These are phyloP conservation scores for Perca schrenkii DNA, from an alignment of 2,113 vertebrate species.

Conservation along the genomic window DNA sequence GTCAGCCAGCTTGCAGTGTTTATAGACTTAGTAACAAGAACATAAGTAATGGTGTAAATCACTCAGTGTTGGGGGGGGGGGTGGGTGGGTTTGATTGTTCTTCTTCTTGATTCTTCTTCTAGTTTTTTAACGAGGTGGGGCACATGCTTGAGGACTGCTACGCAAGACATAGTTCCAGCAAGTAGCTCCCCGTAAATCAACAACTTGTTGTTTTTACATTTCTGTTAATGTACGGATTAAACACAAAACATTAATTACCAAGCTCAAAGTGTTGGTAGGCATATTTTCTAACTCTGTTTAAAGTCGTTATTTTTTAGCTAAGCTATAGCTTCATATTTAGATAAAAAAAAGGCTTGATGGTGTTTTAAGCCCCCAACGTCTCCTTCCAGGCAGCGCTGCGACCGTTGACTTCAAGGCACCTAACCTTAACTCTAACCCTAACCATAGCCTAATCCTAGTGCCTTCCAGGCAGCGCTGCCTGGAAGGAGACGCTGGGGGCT, in stretches of 20 bases:
- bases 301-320: too few species aligned
- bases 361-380: too few species aligned
- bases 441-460: too few species aligned
- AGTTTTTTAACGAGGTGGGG: not conserved
- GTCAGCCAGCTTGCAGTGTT: conserved; percentile 62
- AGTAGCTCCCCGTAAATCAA: not conserved
- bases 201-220: not conserved
- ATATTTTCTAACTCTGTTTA: too few species aligned
- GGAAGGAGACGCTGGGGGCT: too few species aligned
- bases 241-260: not conserved
- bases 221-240: not conserved
- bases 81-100: not conserved
- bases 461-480: too few species aligned
- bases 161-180: not conserved
- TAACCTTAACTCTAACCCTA: too few species aligned
- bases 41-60: conserved; percentile 61
- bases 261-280: too few species aligned
- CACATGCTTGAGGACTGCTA: not conserved
- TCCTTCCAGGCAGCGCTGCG: too few species aligned
- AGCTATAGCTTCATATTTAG: too few species aligned
- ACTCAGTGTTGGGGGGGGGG: not conserved
- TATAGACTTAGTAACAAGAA: conserved; percentile 69
- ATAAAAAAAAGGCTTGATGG: too few species aligned
- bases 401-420: too few species aligned
- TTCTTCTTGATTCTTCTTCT: not conserved